phyloP scores from a whole-genome alignment of 2,113 vertebrate genomes.

The Carlito syrichta region DNA sequence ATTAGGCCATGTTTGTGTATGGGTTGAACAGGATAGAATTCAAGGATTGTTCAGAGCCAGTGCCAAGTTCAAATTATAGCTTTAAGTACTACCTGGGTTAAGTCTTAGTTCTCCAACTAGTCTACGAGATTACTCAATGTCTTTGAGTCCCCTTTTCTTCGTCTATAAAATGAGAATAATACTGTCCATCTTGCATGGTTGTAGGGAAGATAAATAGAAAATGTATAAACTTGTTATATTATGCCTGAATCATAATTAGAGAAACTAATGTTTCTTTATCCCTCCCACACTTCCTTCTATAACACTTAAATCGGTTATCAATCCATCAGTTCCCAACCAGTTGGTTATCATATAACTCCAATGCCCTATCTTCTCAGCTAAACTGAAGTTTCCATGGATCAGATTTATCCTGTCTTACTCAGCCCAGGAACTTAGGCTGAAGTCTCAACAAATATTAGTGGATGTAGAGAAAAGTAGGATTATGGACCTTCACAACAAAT shows the following conservation, averaged over 20 bases:
- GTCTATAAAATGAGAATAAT: not conserved
- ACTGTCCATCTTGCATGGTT: not conserved
- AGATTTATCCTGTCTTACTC: not conserved
- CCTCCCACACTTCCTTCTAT: not conserved
- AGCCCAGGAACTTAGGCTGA: not conserved
- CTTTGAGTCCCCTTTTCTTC: not conserved
- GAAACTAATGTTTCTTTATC: not conserved
- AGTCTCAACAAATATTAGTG: not conserved
- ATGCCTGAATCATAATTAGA: not conserved
- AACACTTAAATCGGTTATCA: not conserved
- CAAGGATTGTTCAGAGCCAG: not conserved
- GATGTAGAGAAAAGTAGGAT: not conserved
- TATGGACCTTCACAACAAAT: not conserved
- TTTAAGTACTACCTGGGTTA: not conserved
- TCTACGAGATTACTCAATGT: not conserved
- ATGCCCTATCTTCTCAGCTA: not conserved
- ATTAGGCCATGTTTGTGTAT: not conserved
- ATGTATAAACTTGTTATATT: not conserved
- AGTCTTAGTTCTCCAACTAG: not conserved
- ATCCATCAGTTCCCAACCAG: not conserved
- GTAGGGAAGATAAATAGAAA: not conserved
- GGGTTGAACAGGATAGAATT: not conserved
- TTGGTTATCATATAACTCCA: not conserved
- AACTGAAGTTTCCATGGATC: not conserved
- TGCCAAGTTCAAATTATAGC: not conserved